Evolutionary conservation across 1,140 invertebrate genomes (phyloP).

Genomic region (Drosophila tsacasi): DNA sequence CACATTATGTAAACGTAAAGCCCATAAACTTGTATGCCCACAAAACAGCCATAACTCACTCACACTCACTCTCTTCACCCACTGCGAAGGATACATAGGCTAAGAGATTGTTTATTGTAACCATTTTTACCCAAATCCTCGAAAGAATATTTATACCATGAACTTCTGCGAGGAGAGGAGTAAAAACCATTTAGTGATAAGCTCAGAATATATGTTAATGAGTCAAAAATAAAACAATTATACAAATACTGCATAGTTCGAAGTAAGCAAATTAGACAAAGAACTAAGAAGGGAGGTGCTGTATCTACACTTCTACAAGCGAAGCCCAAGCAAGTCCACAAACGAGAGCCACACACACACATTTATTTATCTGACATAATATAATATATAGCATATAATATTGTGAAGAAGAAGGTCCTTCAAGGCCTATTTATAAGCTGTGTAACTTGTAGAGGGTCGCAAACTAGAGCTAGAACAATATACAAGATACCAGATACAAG

Average conservation of each 20-base stretch:
- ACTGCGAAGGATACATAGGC: slow-evolving; percentile 8
- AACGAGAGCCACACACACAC: slow-evolving; percentile 17
- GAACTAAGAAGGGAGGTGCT: slow-evolving; percentile 1
- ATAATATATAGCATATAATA: background rate
- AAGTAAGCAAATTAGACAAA: slow-evolving; percentile 12
- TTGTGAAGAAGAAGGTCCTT: slow-evolving; percentile 19
- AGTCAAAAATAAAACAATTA: slow-evolving; percentile 17
- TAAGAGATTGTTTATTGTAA: slow-evolving; percentile 41
- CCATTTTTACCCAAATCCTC: slow-evolving; percentile 12
- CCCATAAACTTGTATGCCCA: background rate
- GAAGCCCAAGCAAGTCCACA: slow-evolving; percentile 19
- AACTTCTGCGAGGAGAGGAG: slow-evolving; percentile 1
- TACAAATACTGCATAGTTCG: background rate
- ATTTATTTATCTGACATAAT: slow-evolving; percentile 17
- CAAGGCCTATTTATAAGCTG: slow-evolving; percentile 13
- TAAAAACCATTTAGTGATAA: slow-evolving; percentile 16
- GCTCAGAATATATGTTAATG: slow-evolving; percentile 17
- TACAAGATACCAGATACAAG: slow-evolving; percentile 1
- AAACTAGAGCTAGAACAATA: slow-evolving; percentile 28
- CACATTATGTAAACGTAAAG: slow-evolving; percentile 1
- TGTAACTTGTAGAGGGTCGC: slow-evolving; percentile 24
- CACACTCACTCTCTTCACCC: background rate
- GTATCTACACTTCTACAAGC: slow-evolving; percentile 16
- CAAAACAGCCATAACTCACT: slow-evolving; percentile 31
- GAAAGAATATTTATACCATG: background rate